Conservation (phyloP, 1,140 invertebrate genomes). For the Melipona quadrifasciata region DNA sequence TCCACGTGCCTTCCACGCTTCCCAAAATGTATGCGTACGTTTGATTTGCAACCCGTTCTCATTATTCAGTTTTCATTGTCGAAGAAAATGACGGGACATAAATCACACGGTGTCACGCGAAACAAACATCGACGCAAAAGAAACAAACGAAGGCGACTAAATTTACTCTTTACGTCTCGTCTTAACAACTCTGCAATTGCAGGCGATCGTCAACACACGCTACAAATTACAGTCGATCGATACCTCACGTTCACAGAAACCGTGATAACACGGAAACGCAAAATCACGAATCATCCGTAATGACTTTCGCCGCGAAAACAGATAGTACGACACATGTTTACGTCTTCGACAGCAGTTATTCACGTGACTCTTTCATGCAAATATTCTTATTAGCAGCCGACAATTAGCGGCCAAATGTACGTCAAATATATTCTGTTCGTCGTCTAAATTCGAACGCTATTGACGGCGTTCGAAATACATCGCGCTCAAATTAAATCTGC, state of each 20-base stretch:
- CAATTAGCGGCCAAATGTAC: constrained; percentile 39
- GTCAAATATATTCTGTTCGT: constrained; percentile 2
- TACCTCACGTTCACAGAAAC: not conserved
- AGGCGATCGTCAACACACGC: not conserved
- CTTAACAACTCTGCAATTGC: not conserved
- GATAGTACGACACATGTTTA: constrained; percentile 57
- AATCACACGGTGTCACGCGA: constrained; percentile 7
- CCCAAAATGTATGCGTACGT: not conserved
- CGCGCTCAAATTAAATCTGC: not conserved
- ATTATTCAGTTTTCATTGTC: constrained; percentile 19
- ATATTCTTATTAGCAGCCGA: constrained; percentile 37
- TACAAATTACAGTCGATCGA: not conserved
- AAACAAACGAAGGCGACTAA: not conserved
- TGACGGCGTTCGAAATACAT: not conserved
- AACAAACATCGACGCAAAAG: not conserved
- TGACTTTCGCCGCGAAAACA: constrained; percentile 59
- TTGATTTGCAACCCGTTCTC: not conserved
- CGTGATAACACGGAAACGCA: constrained; percentile 40
- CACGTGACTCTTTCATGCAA: constrained; percentile 38
- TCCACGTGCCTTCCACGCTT: not conserved
- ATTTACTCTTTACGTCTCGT: not conserved
- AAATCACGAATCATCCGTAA: constrained; percentile 20
- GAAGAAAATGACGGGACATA: not conserved
- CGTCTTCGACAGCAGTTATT: constrained; percentile 46
- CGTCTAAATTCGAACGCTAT: not conserved